These are phyloP conservation scores for Bursaphelenchus mucronatus DNA, from an alignment of 1,140 invertebrate genomes.

Conservation along the genomic window DNA sequence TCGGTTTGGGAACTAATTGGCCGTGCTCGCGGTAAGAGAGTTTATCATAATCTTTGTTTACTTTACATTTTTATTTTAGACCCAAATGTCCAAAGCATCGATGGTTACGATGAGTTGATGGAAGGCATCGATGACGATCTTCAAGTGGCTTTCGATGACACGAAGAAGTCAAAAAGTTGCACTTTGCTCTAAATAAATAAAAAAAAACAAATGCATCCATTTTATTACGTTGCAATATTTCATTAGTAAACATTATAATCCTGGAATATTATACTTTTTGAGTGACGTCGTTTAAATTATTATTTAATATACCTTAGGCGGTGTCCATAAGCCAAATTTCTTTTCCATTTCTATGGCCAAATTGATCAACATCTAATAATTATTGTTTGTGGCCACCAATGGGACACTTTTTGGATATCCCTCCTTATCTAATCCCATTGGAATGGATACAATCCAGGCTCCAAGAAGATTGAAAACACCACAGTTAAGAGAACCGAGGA, in stretches of 20 bases:
- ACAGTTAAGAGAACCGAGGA: constrained; percentile 47
- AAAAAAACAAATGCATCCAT: background rate
- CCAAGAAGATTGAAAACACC: constrained; percentile 63
- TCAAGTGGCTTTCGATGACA: background rate
- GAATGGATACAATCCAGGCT: constrained; percentile 62
- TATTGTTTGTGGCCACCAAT: constrained; percentile 63
- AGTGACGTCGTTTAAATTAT: too few species aligned
- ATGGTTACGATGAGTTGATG: constrained; percentile 54
- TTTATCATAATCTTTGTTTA: background rate
- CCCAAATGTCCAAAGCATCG: constrained; percentile 53
- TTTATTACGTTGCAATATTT: too few species aligned
- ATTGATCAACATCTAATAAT: constrained; percentile 26
- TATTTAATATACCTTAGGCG: too few species aligned
- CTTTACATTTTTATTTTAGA: constrained; percentile 20
- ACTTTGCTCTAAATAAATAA: constrained; percentile 11
- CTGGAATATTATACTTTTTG: too few species aligned
- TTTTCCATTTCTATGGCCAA: too few species aligned
- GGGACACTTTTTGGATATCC: constrained; percentile 56
- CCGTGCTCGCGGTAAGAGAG: constrained; percentile 22
- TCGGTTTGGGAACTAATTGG: constrained; percentile 60
- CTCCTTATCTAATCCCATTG: constrained; percentile 62
- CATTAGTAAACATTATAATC: too few species aligned
- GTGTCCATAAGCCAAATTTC: too few species aligned
- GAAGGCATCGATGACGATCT: constrained; percentile 41
- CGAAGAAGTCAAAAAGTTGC: constrained; percentile 3